Base-by-base conservation (phyloP, 1,140 invertebrate genomes). In the Listronotus oregonensis region DNA sequence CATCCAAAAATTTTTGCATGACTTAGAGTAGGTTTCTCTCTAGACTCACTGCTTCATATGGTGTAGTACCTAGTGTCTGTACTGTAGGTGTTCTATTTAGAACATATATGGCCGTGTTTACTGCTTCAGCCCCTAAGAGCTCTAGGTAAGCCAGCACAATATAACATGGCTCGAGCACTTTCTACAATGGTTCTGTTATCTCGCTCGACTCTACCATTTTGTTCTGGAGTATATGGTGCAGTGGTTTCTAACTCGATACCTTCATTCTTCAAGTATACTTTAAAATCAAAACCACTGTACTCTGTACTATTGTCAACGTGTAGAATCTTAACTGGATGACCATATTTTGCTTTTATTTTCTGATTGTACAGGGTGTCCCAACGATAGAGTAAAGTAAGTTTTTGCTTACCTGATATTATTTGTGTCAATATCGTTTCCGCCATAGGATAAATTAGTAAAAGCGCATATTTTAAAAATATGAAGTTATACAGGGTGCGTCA, bases 21-120 rank as follows among this genome's bases (percentile, higher is more conserved):
- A n/a, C n/a, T n/a, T n/a, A n/a, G n/a, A n/a, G n/a, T n/a, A n/a
- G n/a, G n/a, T n/a, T n/a, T n/a, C n/a, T n/a, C n/a, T n/a, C n/a
- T n/a, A n/a, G n/a, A n/a, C n/a, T n/a, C n/a, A n/a, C n/a, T n/a
- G n/a, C n/a, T 59, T 70, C 65, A 37, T 57, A 68, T 14, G 70
- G 68, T 3, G 62, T 70, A 34, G 31, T 12, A 32, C 58, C 51
- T 47, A 12, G 50, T 31, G 44, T n/a, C 64, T 67, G 54, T 39
- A 42, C 64, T 3, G 57, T 68, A 6, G 70, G 68, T 32, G 52
- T 65, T 37, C 79, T 65, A 68, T 84, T 83, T 50, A 75, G 57
- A 11, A 82, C 47, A 69, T 83, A 82, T 9, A 74, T 74, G 0
- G 81, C 82, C 40, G 76, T 79, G 46, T 71, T 64, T 0, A 78